A percentile compares a stretch with the other conserved stretches of the same genome.
Conservation (phyloP, 2,888 invertebrate species). For the Tiliacea citrago region DNA sequence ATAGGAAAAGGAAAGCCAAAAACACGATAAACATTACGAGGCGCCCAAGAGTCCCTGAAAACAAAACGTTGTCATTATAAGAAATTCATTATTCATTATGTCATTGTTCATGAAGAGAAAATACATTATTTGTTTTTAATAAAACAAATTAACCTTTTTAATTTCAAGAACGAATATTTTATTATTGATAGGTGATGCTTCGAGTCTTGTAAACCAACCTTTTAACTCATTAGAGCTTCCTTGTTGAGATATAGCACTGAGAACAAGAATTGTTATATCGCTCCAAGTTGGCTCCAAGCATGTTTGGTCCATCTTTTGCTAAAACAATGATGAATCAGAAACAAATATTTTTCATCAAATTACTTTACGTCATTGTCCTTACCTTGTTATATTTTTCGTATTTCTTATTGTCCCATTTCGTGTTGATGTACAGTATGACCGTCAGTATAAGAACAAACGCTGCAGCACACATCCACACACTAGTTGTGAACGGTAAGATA, state of each 20-base stretch:
- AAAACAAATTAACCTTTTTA: background rate
- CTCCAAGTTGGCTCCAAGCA: slow-evolving; percentile 78
- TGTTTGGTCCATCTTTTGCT: slow-evolving; percentile 67
- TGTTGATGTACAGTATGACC: slow-evolving; percentile 74
- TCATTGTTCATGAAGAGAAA: too few relatives aligned
- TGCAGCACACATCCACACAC: slow-evolving; percentile 91
- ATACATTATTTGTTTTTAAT: too few relatives aligned
- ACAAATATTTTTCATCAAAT: background rate
- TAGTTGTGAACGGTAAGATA: slow-evolving; percentile 90
- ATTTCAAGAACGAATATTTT: background rate
- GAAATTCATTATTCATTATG: too few relatives aligned
- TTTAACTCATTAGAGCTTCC: slow-evolving; percentile 83
- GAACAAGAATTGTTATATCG: slow-evolving; percentile 89
- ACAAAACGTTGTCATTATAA: slow-evolving; percentile 21
- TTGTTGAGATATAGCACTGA: slow-evolving; percentile 91
- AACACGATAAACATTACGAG: slow-evolving; percentile 91
- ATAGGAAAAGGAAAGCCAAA: slow-evolving; percentile 92
- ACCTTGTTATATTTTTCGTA: slow-evolving; percentile 51
- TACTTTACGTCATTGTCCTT: background rate
- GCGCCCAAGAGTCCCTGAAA: slow-evolving; percentile 87
- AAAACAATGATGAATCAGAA: slow-evolving; percentile 29
- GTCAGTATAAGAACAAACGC: slow-evolving; percentile 80
- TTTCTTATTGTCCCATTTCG: slow-evolving; percentile 79
- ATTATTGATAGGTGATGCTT: too few relatives aligned
- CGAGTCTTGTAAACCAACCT: slow-evolving; percentile 62